Evolutionary conservation across 1,140 invertebrate genomes (phyloP).

Genomic region (Phymorhynchus buccinoides): DNA sequence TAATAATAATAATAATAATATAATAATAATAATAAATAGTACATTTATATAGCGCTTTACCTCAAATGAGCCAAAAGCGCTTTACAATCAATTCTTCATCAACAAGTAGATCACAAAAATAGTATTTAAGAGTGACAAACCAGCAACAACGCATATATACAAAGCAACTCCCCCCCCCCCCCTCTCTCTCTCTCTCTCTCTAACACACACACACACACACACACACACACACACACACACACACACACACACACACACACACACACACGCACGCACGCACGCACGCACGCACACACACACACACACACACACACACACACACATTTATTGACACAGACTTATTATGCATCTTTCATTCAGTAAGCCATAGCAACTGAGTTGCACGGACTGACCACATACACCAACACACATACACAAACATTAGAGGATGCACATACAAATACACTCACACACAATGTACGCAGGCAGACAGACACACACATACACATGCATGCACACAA

Average conservation of each 20-base stretch:
- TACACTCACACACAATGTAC: slow-evolving; percentile 25
- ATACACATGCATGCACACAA: neutral
- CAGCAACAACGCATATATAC: neutral
- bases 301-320: slow-evolving; percentile 29
- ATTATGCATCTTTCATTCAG: neutral
- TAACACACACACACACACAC: neutral
- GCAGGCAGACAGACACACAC: no score
- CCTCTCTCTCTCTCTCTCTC: neutral
- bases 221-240: slow-evolving; percentile 2
- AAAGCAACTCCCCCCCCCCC: neutral
- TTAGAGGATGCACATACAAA: slow-evolving; percentile 10
- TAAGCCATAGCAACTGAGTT: neutral
- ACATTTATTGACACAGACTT: neutral
- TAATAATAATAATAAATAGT: no score
- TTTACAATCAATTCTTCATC: no score
- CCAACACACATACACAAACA: slow-evolving; percentile 19
- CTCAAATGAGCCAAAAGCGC: no score
- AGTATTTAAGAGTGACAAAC: no score
- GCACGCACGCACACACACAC: slow-evolving; percentile 19
- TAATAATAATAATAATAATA: no score
- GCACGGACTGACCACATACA: neutral
- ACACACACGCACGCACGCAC: neutral
- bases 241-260: neutral
- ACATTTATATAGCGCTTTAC: no score
- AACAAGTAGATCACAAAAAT: no score